phyloP scores from a whole-genome alignment of 1,140 invertebrate genomes.

The Centruroides vittatus region DNA sequence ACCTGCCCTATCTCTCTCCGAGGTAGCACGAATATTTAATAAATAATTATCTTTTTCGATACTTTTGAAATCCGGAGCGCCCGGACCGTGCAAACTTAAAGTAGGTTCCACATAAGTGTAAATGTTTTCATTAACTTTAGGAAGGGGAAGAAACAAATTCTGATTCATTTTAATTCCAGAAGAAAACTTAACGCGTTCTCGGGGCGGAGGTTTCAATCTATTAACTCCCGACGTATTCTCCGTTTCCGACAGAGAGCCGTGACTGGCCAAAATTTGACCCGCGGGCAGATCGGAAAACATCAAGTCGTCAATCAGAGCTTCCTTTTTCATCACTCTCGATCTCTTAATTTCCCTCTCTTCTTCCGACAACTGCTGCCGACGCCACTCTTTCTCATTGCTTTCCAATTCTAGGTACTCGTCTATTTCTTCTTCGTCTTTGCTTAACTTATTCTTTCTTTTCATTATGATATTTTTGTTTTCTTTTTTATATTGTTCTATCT shows the following conservation, averaged over 20 bases:
- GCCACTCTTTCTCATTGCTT: constrained; percentile 20
- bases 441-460: constrained; percentile 45
- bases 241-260: constrained; percentile 24
- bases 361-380: constrained; percentile 43
- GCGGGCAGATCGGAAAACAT: constrained; percentile 84
- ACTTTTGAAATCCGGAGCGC: constrained; percentile 45
- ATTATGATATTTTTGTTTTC: constrained; percentile 82
- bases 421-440: constrained; percentile 42
- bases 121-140: constrained; percentile 54
- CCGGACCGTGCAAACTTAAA: constrained; percentile 50
- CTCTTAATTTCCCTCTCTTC: constrained; percentile 61
- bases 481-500: constrained; percentile 85
- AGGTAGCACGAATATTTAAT: constrained; percentile 54
- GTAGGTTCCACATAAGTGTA: constrained; percentile 49
- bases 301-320: constrained; percentile 81
- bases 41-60: constrained; percentile 55
- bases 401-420: constrained; percentile 79
- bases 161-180: constrained; percentile 26
- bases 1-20: constrained; percentile 60
- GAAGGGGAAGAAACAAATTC: constrained; percentile 36
- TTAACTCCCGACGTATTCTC: no score
- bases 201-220: background rate
- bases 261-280: constrained; percentile 68
- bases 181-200: constrained; percentile 22
- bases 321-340: constrained; percentile 67